Evolutionary conservation across 2,888 invertebrate species (phyloP).

Genomic region (Dolomedes plantarius): DNA sequence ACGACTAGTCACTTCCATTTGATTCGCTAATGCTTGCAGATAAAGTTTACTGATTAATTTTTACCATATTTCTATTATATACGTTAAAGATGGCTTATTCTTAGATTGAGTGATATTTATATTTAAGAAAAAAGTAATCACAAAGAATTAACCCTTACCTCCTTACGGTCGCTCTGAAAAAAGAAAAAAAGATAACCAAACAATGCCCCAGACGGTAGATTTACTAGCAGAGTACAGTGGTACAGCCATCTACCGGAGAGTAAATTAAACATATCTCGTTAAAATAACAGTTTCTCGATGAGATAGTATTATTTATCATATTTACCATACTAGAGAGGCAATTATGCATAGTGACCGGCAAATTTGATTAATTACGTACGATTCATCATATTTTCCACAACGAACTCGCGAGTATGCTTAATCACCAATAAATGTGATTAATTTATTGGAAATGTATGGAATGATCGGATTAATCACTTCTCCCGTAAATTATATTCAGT

Average conservation of each 20-base stretch:
- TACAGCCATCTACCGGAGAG: not conserved
- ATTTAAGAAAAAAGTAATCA: conserved; percentile 12
- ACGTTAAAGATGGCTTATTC: conserved; percentile 10
- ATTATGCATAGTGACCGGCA: too few species aligned
- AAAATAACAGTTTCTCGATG: not conserved
- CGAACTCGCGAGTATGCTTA: too few species aligned
- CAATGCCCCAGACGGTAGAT: not conserved
- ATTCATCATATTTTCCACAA: too few species aligned
- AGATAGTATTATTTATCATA: too few species aligned
- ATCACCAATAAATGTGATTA: too few species aligned
- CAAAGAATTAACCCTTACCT: conserved; percentile 21
- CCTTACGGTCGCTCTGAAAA: conserved; percentile 7
- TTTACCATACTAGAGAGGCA: too few species aligned
- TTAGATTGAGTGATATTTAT: conserved; percentile 1
- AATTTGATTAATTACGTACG: too few species aligned
- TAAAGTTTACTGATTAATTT: conserved; percentile 2
- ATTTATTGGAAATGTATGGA: too few species aligned
- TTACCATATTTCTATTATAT: conserved; percentile 15
- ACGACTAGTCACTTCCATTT: not conserved
- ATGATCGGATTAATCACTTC: too few species aligned
- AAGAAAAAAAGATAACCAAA: not conserved
- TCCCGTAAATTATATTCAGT: too few species aligned
- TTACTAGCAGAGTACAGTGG: not conserved
- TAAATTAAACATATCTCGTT: not conserved
- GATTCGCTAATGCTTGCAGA: not conserved